Evolutionary conservation across 2,888 invertebrate species (phyloP).

Genomic region (Synanthedon vespiformis): DNA sequence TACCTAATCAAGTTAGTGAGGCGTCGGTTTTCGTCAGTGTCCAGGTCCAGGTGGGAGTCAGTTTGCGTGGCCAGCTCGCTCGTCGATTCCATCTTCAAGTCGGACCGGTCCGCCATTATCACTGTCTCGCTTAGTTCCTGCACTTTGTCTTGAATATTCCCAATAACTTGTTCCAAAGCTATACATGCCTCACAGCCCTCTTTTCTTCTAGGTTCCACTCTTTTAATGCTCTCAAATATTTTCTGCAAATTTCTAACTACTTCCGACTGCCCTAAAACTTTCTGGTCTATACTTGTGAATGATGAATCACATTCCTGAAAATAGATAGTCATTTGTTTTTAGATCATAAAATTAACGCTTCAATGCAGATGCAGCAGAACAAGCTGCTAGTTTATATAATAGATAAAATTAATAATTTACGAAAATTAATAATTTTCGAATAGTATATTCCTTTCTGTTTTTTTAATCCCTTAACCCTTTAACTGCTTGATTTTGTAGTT

Average conservation of each 20-base stretch:
- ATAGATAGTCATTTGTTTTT: background rate
- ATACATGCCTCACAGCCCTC: conserved; percentile 6
- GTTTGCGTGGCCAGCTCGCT: conserved; percentile 1
- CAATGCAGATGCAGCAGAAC: too few relatives aligned
- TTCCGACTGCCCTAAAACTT: conserved; percentile 13
- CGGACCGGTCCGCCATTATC: conserved; percentile 1
- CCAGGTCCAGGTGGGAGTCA: conserved; percentile 7
- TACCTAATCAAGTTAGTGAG: background rate
- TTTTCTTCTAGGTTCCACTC: background rate
- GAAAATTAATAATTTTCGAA: too few relatives aligned
- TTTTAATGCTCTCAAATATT: background rate
- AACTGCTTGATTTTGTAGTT: too few relatives aligned
- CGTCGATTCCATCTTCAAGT: background rate
- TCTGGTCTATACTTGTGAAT: conserved; percentile 21
- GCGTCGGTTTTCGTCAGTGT: background rate
- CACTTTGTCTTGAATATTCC: conserved; percentile 5
- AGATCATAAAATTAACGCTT: too few relatives aligned
- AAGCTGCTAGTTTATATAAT: background rate
- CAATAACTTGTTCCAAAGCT: conserved; percentile 5
- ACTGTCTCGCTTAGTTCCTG: conserved; percentile 6
- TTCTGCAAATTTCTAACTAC: conserved; percentile 9
- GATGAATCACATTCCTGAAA: conserved; percentile 31
- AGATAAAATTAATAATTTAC: too few relatives aligned
- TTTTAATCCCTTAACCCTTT: too few relatives aligned
- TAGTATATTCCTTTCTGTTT: too few relatives aligned